Base-by-base conservation (phyloP, 2,113 vertebrate genomes). In the Trogon surrucura region DNA sequence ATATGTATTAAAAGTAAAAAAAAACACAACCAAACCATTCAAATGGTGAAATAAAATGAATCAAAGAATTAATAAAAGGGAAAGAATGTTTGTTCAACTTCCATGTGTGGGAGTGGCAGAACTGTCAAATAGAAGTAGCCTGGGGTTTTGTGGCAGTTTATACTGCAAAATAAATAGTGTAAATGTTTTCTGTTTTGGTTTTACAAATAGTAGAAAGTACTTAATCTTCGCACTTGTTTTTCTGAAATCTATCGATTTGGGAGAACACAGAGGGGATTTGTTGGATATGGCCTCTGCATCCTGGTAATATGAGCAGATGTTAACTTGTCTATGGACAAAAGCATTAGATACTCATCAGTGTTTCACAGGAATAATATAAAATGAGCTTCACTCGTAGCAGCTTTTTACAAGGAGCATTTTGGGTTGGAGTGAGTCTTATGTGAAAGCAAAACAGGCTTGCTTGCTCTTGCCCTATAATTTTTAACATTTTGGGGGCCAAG, bases 61-160 rank as follows among this genome's bases (percentile, higher is more conserved):
- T 71, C 7, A 73, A 64, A 36, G 85, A 75, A 71, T 84, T 53
- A 65, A 8, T 20, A 57, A 69, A 66, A 88, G 34, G 32, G 74
- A 69, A 93, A 81, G 15, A 56, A 36, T 5, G 11, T 54, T 0
- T 86, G 29, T 91, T 92, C 69, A 69, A 8, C 13, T 13, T 50
- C 14, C 10, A 47, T 4, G 64, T 57, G 25, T 80, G 90, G 72
- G 57, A 65, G 53, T 25, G 41, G 61, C 66, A 79, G 77, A 81
- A 29, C 54, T 94, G 61, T 66, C 72, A 92, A 92, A 91, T 91
- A 17, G 36, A 79, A 75, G 80, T 34, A 56, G 60, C 38, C n/a
- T 78, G 38, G 58, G 34, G 58, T 71, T 71, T 88, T 26, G n/a
- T 65, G 53, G 44, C 77, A 81, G 73, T 79, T 93, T 32, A 9